A percentile compares a stretch with the other conserved stretches of the same genome.
phyloP scores from a whole-genome alignment of 37 sponge, comb jelly and placozoan genomes.

The Spongilla lacustris region DNA sequence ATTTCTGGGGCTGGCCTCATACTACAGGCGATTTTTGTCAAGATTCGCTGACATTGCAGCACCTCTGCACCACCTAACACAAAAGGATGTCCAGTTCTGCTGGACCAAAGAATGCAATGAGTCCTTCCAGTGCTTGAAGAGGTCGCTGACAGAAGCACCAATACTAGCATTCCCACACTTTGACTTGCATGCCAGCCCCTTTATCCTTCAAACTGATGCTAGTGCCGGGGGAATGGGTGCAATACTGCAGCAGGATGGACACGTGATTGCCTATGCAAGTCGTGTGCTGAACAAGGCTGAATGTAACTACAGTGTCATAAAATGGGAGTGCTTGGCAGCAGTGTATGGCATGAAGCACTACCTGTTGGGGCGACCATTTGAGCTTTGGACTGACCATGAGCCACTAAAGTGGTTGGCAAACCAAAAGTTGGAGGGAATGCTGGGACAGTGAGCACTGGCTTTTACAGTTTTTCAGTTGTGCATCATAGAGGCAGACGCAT shows the following conservation, averaged over 20 bases:
- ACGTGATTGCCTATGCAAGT: conserved; percentile 51
- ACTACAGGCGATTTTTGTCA: conserved; percentile 54
- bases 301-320: conserved; percentile 40
- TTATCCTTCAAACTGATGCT: conserved; percentile 45
- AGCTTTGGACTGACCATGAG: conserved; percentile 52
- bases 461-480: conserved; percentile 35
- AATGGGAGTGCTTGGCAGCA: conserved; percentile 39
- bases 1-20: conserved; percentile 68
- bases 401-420: conserved; percentile 60
- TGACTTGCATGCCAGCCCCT: conserved; percentile 16
- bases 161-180: conserved; percentile 57
- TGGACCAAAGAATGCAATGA: conserved; percentile 30
- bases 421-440: conserved; percentile 61
- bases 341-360: conserved; percentile 46
- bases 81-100: conserved; percentile 37
- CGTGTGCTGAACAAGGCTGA: conserved; percentile 43
- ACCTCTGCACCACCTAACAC: conserved; percentile 54
- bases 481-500: conserved; percentile 60
- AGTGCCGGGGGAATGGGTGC: conserved; percentile 30
- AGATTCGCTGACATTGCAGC: conserved; percentile 60
- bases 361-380: conserved; percentile 50
- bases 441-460: conserved; percentile 54
- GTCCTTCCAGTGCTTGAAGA: conserved; percentile 52
- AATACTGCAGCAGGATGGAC: conserved; percentile 52
- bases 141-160: conserved; percentile 31